Conservation (phyloP, 2,113 vertebrate genomes). For the Syrrhaptes paradoxus region DNA sequence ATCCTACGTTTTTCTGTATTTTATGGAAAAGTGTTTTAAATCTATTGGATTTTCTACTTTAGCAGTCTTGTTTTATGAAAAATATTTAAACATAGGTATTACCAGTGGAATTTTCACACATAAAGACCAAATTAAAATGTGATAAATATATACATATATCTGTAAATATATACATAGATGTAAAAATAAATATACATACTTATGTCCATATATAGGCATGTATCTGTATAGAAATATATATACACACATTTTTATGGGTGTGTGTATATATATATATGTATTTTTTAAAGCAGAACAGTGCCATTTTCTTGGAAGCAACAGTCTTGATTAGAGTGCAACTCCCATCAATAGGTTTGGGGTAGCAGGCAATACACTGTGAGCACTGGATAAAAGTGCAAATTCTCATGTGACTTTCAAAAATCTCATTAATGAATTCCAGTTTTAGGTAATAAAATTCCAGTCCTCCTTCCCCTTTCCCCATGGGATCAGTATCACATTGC, state of each 20-base stretch:
- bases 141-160: not conserved
- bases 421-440: conserved; percentile 3
- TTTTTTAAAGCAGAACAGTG: not conserved
- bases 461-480: not conserved
- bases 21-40: not conserved
- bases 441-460: not conserved
- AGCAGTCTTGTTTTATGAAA: not conserved
- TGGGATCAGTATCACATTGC: not conserved
- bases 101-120: not conserved
- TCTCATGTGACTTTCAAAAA: not conserved
- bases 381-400: not conserved
- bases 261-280: not conserved
- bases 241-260: not conserved
- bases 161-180: not conserved
- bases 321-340: not conserved
- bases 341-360: not conserved
- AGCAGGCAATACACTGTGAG: not conserved
- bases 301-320: not conserved
- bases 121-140: not conserved
- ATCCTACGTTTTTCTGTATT: not conserved
- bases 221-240: not conserved
- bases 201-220: not conserved
- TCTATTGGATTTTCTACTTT: not conserved
- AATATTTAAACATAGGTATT: not conserved
- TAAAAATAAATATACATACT: not conserved